Conservation (phyloP, 2,888 invertebrate genomes). For the Leucozona laternaria region DNA sequence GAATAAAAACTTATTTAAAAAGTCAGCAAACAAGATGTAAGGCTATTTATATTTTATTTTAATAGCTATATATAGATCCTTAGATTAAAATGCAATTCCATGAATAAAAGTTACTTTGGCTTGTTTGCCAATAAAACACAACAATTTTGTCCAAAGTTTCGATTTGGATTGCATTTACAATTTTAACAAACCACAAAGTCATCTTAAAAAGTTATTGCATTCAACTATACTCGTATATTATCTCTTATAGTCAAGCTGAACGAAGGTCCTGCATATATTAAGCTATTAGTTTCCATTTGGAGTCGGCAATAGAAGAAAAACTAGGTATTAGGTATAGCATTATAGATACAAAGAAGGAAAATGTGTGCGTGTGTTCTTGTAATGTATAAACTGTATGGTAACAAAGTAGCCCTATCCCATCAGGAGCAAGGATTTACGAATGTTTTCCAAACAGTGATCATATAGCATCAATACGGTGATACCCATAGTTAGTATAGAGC, state of each 20-base stretch:
- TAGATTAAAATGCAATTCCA: neutral
- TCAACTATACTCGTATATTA: neutral
- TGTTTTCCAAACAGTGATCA: slow-evolving; percentile 65
- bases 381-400: slow-evolving; percentile 60
- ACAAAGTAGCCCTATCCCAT: slow-evolving; percentile 66
- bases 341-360: slow-evolving; percentile 49
- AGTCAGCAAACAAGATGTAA: no score
- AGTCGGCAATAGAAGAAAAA: slow-evolving; percentile 41
- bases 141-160: slow-evolving; percentile 50
- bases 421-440: slow-evolving; percentile 64
- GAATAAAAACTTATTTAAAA: no score
- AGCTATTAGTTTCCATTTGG: slow-evolving; percentile 63
- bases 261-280: slow-evolving; percentile 41
- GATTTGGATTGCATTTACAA: slow-evolving; percentile 60
- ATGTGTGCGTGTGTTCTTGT: slow-evolving; percentile 9
- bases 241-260: neutral
- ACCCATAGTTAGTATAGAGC: slow-evolving; percentile 57
- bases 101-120: slow-evolving; percentile 18
- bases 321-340: slow-evolving; percentile 3
- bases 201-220: slow-evolving; percentile 63
- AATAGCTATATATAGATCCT: no score
- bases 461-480: slow-evolving; percentile 63
- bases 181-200: slow-evolving; percentile 71
- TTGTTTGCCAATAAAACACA: slow-evolving; percentile 46
- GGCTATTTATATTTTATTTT: no score